Evolutionary conservation across 2,888 invertebrate species (phyloP).

Genomic region (Melinaea menophilus): DNA sequence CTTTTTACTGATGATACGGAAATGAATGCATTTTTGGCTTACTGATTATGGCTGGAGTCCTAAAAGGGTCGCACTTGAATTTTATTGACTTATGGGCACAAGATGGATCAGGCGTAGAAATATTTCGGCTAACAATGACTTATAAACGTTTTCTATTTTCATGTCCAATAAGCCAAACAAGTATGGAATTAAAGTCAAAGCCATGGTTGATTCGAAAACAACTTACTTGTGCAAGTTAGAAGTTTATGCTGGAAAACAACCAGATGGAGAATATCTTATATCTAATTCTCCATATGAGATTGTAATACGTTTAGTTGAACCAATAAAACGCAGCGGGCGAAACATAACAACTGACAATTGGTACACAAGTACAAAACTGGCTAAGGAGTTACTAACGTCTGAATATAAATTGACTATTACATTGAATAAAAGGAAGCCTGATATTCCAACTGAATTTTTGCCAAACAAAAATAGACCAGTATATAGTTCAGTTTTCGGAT

Average conservation of each 20-base stretch:
- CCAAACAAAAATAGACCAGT: slow-evolving; percentile 25
- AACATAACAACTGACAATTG: not conserved
- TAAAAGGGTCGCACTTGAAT: slow-evolving; percentile 27
- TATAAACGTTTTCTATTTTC: slow-evolving; percentile 13
- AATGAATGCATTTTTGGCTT: slow-evolving; percentile 29
- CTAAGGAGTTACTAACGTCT: slow-evolving; percentile 14
- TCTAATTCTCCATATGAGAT: slow-evolving; percentile 21
- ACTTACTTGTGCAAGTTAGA: slow-evolving; percentile 14
- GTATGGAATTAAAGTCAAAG: slow-evolving; percentile 19
- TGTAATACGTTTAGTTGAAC: slow-evolving; percentile 17
- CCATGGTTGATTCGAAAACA: slow-evolving; percentile 17
- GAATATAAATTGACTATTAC: slow-evolving; percentile 28
- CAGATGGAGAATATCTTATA: slow-evolving; percentile 22
- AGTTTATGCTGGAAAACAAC: slow-evolving; percentile 16
- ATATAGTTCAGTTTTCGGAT: slow-evolving; percentile 30
- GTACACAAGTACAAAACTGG: slow-evolving; percentile 7
- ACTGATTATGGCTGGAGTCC: slow-evolving; percentile 23
- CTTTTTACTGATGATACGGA: slow-evolving; percentile 22
- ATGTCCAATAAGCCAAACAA: slow-evolving; percentile 8
- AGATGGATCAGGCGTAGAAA: slow-evolving; percentile 29
- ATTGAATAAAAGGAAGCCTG: slow-evolving; percentile 30
- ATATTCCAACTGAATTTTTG: slow-evolving; percentile 28
- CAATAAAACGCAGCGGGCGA: slow-evolving; percentile 17
- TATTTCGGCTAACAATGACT: slow-evolving; percentile 27
- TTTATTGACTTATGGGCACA: slow-evolving; percentile 33